phyloP scores from a whole-genome alignment of 2,113 vertebrate species.

The Gobio gobio region DNA sequence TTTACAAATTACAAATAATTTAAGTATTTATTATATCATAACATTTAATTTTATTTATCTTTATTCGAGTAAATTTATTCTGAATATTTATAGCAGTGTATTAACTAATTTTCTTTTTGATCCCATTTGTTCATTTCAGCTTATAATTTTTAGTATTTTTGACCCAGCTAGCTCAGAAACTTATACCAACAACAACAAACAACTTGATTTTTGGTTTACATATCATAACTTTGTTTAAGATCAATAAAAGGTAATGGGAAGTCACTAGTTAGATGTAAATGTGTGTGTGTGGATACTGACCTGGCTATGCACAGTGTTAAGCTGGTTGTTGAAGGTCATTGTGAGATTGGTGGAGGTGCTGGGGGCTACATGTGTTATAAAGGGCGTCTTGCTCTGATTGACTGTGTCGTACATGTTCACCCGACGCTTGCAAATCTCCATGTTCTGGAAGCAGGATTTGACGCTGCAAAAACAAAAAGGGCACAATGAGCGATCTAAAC shows the following conservation, averaged over 20 bases:
- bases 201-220: neutral
- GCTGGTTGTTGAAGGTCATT: conserved; percentile 99
- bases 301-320: conserved; percentile 96
- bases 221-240: neutral
- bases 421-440: conserved; percentile 97
- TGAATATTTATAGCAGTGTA: neutral
- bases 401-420: conserved; percentile 97
- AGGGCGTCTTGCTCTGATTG: conserved; percentile 99
- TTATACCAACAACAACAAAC: neutral
- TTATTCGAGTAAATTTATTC: neutral
- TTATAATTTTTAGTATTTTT: neutral
- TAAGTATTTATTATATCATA: neutral
- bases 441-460: conserved; percentile 99
- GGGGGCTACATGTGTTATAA: conserved; percentile 97
- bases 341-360: conserved; percentile 98
- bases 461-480: conserved; percentile 77
- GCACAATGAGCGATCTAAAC: neutral
- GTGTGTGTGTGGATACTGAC: conserved; percentile 63
- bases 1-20: neutral
- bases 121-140: neutral
- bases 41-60: neutral
- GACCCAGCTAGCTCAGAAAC: neutral
- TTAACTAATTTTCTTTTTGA: neutral
- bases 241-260: neutral
- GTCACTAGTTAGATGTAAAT: neutral